Evolutionary conservation across 2,797 vertebrate species (phyloP).

Genomic region (Coilia nasus): DNA sequence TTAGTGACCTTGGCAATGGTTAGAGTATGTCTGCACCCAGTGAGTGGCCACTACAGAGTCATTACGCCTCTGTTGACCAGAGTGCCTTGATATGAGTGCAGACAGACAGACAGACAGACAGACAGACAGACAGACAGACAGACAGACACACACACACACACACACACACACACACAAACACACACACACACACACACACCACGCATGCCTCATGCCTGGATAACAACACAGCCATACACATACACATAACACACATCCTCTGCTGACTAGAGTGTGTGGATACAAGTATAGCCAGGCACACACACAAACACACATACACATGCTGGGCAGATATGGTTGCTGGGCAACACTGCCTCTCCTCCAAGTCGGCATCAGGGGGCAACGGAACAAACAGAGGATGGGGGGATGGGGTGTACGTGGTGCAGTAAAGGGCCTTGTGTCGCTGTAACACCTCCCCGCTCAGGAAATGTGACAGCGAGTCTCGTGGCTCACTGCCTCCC

Average conservation of each 20-base stretch:
- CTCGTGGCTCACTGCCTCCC: background rate
- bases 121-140: background rate
- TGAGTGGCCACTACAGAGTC: background rate
- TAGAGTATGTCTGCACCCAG: background rate
- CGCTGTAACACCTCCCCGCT: conserved; percentile 16
- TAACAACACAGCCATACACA: conserved; percentile 34
- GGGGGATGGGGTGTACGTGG: background rate
- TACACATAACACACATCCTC: too few species aligned
- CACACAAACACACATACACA: background rate
- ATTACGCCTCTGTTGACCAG: background rate
- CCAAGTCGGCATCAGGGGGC: conserved; percentile 47
- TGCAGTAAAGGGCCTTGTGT: conserved; percentile 37
- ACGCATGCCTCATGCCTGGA: conserved; percentile 44
- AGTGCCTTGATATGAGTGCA: background rate
- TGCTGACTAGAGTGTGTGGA: too few species aligned
- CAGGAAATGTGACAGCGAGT: conserved; percentile 21
- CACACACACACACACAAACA: conserved; percentile 57
- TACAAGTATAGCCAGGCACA: background rate
- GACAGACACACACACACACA: background rate
- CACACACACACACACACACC: conserved; percentile 46
- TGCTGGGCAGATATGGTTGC: conserved; percentile 57
- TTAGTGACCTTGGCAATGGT: background rate
- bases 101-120: background rate
- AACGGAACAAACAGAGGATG: conserved; percentile 44
- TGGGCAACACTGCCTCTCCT: conserved; percentile 52